phyloP scores from a whole-genome alignment of 2,888 invertebrate species.

The Spodoptera picta region DNA sequence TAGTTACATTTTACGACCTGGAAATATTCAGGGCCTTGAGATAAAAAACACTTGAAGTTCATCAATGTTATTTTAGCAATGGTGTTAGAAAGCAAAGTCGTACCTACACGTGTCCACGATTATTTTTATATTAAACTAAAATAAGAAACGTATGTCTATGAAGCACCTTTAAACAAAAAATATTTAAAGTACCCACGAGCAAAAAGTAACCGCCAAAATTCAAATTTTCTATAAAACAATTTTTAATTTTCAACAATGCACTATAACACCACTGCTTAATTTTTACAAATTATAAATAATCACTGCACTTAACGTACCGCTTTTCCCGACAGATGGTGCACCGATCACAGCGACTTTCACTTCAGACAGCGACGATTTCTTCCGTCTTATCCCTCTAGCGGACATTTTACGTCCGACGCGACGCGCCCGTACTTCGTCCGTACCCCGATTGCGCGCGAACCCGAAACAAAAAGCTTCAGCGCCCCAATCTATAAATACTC shows the following conservation, averaged over 20 bases:
- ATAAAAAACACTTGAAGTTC: slow-evolving; percentile 58
- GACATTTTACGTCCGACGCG: slow-evolving; percentile 88
- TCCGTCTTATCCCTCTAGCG: slow-evolving; percentile 94
- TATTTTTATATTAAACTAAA: slow-evolving; percentile 47
- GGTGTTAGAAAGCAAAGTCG: slow-evolving; percentile 33
- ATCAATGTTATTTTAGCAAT: slow-evolving; percentile 59
- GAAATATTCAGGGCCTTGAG: slow-evolving; percentile 62
- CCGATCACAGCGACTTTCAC: slow-evolving; percentile 97
- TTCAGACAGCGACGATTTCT: slow-evolving; percentile 96
- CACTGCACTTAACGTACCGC: slow-evolving; percentile 90
- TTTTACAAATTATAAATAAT: slow-evolving; percentile 24
- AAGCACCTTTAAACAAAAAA: slow-evolving; percentile 13
- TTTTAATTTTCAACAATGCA: slow-evolving; percentile 24
- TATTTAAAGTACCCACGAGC: not conserved
- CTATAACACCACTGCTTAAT: slow-evolving; percentile 22
- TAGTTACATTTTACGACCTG: slow-evolving; percentile 52
- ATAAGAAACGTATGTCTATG: slow-evolving; percentile 21
- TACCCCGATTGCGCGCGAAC: slow-evolving; percentile 68
- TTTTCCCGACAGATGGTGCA: slow-evolving; percentile 96
- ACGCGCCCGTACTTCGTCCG: slow-evolving; percentile 67
- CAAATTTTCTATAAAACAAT: not conserved
- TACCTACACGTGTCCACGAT: slow-evolving; percentile 41
- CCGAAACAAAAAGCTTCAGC: slow-evolving; percentile 72
- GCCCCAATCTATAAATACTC: slow-evolving; percentile 83
- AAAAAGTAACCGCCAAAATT: not conserved